These are phyloP conservation scores for Catamblyrhynchus diadema DNA, from an alignment of 2,797 vertebrate species.

Conservation along the genomic window DNA sequence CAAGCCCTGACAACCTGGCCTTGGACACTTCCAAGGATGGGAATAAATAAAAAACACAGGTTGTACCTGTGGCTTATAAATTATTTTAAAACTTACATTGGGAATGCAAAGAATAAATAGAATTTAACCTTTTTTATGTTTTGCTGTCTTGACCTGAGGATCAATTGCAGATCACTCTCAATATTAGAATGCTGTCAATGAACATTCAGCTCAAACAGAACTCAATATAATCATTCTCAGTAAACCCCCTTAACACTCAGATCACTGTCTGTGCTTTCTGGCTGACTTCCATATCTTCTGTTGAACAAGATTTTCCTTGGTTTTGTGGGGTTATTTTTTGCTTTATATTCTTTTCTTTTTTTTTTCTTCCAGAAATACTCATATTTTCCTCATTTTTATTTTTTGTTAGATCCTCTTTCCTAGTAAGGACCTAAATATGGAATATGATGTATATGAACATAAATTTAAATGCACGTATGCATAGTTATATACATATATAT, in stretches of 20 bases:
- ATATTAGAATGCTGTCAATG: not conserved
- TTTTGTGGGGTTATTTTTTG: not conserved
- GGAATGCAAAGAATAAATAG: not conserved
- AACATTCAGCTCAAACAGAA: not conserved
- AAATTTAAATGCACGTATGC: not conserved
- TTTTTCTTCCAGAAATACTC: not conserved
- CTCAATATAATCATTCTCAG: not conserved
- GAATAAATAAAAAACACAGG: not conserved
- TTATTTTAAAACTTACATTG: not conserved
- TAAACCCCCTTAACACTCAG: not conserved
- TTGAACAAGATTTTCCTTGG: not conserved
- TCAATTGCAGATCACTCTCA: not conserved
- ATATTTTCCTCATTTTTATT: not conserved
- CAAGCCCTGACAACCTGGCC: not conserved
- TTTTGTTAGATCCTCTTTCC: not conserved
- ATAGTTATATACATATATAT: not conserved
- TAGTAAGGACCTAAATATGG: not conserved
- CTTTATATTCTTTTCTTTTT: not conserved
- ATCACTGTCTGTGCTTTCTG: not conserved
- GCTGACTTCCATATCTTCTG: not conserved
- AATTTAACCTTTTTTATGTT: not conserved
- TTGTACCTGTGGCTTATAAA: not conserved
- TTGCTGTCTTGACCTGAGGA: not conserved
- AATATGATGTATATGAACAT: not conserved
- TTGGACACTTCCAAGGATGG: not conserved